A percentile compares a stretch with the other conserved stretches of the same genome.
Conservation (phyloP, 2,797 vertebrate genomes). For the Oophaga sylvatica region DNA sequence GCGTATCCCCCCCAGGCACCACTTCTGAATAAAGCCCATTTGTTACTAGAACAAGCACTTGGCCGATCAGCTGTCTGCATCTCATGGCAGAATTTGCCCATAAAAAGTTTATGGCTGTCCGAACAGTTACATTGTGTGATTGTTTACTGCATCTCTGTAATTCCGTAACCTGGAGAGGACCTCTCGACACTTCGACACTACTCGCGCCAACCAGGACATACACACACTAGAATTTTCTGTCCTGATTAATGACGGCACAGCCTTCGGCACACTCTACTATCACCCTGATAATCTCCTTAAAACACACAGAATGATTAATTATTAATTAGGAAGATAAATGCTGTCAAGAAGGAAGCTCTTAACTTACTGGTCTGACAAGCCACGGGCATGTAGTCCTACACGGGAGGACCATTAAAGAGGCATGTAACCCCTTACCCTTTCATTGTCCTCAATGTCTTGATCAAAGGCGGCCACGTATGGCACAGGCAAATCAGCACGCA, state of each 20-base stretch:
- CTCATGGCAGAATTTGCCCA: slow-evolving; percentile 62
- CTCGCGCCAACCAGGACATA: slow-evolving; percentile 64
- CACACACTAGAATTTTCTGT: slow-evolving; percentile 69
- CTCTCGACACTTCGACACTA: slow-evolving; percentile 59
- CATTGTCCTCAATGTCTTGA: slow-evolving; percentile 30
- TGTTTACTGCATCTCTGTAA: slow-evolving; percentile 72
- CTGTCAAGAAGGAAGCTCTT: slow-evolving; percentile 66
- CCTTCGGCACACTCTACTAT: slow-evolving; percentile 73
- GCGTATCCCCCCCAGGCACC: slow-evolving; percentile 13
- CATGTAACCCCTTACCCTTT: slow-evolving; percentile 27
- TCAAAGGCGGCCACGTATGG: slow-evolving; percentile 30
- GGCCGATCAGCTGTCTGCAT: slow-evolving; percentile 46
- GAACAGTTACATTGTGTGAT: slow-evolving; percentile 51
- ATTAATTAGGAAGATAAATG: slow-evolving; percentile 75
- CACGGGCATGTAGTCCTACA: slow-evolving; percentile 4
- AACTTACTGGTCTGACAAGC: slow-evolving; percentile 64
- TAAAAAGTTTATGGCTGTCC: slow-evolving; percentile 28
- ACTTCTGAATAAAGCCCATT: slow-evolving; percentile 52
- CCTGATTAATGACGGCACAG: slow-evolving; percentile 70
- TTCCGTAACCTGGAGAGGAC: slow-evolving; percentile 71
- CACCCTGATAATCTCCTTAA: slow-evolving; percentile 72
- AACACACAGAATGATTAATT: slow-evolving; percentile 74
- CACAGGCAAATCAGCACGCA: slow-evolving; percentile 4
- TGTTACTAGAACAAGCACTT: slow-evolving; percentile 61
- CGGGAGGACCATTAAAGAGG: not conserved